These are phyloP conservation scores for Tenthredo notha DNA, from an alignment of 2,888 invertebrate species.

Conservation along the genomic window DNA sequence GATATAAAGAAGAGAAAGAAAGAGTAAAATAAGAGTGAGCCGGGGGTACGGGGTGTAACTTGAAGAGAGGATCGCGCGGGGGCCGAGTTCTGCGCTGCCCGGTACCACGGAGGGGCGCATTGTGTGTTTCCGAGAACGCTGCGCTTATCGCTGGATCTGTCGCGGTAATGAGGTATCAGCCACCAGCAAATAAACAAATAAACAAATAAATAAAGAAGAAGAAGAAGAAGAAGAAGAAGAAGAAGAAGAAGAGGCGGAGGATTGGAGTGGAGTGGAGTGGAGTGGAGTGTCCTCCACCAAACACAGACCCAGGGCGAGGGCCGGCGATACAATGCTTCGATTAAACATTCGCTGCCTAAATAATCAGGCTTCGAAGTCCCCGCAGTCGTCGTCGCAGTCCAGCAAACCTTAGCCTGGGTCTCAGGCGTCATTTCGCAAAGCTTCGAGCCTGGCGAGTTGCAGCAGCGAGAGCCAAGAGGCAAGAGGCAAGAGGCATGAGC, in stretches of 20 bases:
- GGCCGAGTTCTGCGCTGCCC: slow-evolving; percentile 14
- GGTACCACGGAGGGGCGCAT: slow-evolving; percentile 70
- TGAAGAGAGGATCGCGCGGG: slow-evolving; percentile 26
- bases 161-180: slow-evolving; percentile 79
- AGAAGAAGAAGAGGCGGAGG: slow-evolving; percentile 51
- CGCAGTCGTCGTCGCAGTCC: slow-evolving; percentile 4
- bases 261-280: slow-evolving; percentile 46
- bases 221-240: slow-evolving; percentile 54
- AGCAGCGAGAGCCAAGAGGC: not conserved
- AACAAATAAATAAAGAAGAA: slow-evolving; percentile 66
- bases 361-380: slow-evolving; percentile 70
- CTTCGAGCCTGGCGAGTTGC: slow-evolving; percentile 28
- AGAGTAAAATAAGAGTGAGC: slow-evolving; percentile 55
- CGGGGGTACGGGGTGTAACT: slow-evolving; percentile 54
- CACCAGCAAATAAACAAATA: slow-evolving; percentile 77
- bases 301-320: slow-evolving; percentile 57
- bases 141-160: slow-evolving; percentile 78
- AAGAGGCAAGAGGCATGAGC: slow-evolving; percentile 50
- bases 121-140: slow-evolving; percentile 77
- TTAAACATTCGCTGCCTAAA: slow-evolving; percentile 78
- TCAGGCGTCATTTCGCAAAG: slow-evolving; percentile 51
- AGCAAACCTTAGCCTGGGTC: not conserved
- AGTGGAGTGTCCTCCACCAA: slow-evolving; percentile 51
- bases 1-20: slow-evolving; percentile 33
- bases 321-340: slow-evolving; percentile 77